These are phyloP conservation scores for Larimichthys polyactis DNA, from an alignment of 2,113 vertebrate genomes.

Conservation along the genomic window DNA sequence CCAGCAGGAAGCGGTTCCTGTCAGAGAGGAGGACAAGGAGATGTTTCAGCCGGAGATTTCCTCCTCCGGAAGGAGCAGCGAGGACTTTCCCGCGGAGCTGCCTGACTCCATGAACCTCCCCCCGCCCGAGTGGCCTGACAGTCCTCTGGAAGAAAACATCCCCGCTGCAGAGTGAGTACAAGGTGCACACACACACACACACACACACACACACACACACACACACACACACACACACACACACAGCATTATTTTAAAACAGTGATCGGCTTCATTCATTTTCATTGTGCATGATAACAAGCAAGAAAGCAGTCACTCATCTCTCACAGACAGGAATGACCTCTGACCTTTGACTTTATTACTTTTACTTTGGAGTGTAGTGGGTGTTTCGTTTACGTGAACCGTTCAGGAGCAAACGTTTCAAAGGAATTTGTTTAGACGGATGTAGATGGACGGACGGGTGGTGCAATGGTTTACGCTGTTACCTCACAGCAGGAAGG, in stretches of 20 bases:
- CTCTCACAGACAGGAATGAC: background rate
- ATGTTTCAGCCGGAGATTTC: slow-evolving; percentile 7
- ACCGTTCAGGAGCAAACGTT: background rate
- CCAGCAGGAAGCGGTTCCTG: slow-evolving; percentile 49
- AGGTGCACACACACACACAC: background rate
- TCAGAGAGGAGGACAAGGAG: slow-evolving; percentile 17
- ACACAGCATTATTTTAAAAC: background rate
- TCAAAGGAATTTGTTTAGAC: background rate
- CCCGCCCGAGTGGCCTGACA: slow-evolving; percentile 80
- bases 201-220: background rate
- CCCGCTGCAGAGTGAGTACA: slow-evolving; percentile 71
- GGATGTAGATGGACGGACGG: too few relatives aligned
- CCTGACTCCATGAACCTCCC: slow-evolving; percentile 66
- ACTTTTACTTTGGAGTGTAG: background rate
- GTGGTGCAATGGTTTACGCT: too few relatives aligned
- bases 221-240: background rate
- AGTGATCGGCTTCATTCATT: background rate
- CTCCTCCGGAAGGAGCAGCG: slow-evolving; percentile 16
- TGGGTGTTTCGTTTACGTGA: background rate
- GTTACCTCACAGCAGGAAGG: too few relatives aligned
- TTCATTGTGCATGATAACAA: background rate
- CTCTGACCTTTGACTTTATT: slow-evolving; percentile 3
- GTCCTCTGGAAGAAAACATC: slow-evolving; percentile 61
- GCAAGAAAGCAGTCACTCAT: background rate
- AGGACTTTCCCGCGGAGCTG: slow-evolving; percentile 64